Percentiles rank a stretch among this genome's conserved stretches.
Conservation (phyloP, 2,113 vertebrate genomes). For the Genyomyrus donnyi region DNA sequence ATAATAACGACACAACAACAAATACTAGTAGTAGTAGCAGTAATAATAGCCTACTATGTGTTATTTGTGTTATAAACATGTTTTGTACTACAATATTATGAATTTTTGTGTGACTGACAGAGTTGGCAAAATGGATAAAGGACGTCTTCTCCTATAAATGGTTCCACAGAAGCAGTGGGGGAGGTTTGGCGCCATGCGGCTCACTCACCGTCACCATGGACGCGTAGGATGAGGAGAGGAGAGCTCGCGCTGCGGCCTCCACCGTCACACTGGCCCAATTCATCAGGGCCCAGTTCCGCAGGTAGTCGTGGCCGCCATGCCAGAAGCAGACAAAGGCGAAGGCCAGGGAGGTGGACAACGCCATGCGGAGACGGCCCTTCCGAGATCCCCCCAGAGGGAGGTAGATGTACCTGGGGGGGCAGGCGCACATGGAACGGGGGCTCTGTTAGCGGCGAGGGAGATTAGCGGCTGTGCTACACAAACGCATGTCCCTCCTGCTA, state of each 20-base stretch:
- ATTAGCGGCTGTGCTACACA: neutral
- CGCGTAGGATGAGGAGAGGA: conserved; percentile 57
- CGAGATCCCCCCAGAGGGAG: conserved; percentile 84
- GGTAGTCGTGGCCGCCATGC: conserved; percentile 85
- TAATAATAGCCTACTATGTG: neutral
- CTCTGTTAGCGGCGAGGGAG: neutral
- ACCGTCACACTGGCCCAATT: conserved; percentile 82
- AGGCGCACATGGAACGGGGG: neutral
- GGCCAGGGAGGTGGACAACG: conserved; percentile 74
- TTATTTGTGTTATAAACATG: no score
- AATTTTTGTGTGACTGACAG: neutral
- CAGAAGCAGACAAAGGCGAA: conserved; percentile 90
- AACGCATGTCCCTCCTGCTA: neutral
- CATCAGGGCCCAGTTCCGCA: conserved; percentile 82
- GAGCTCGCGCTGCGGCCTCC: conserved; percentile 65
- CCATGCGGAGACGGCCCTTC: conserved; percentile 57
- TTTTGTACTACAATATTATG: no score
- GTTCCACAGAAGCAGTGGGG: neutral
- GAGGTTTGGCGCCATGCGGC: neutral
- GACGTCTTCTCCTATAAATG: neutral
- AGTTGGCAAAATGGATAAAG: neutral
- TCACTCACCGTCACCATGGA: conserved; percentile 69
- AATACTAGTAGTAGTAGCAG: neutral
- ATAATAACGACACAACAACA: neutral
- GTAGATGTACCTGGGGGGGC: conserved; percentile 80